A percentile compares a stretch with the other conserved stretches of the same genome.
phyloP scores from a whole-genome alignment of 2,888 invertebrate species.

The Crepidodera aurea region DNA sequence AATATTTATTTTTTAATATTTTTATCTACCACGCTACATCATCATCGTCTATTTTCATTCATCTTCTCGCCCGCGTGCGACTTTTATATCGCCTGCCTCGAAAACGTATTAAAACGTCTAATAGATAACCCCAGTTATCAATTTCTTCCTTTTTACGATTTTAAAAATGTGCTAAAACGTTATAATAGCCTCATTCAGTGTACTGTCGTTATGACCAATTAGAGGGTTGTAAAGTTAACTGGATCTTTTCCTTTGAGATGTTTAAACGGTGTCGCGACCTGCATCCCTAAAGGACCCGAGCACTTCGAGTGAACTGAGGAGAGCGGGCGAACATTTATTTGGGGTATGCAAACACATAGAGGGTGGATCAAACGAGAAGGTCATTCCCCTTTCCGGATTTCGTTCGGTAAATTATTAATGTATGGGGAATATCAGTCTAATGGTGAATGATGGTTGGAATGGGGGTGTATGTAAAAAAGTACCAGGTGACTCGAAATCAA shows the following conservation, averaged over 20 bases:
- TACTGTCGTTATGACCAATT: conserved; percentile 18
- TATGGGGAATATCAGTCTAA: conserved; percentile 11
- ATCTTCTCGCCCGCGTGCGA: no score
- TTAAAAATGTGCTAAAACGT: not conserved
- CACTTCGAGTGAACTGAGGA: conserved; percentile 27
- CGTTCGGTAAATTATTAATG: conserved; percentile 18
- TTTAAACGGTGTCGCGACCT: conserved; percentile 49
- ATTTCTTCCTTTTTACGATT: not conserved
- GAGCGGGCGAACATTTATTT: conserved; percentile 23
- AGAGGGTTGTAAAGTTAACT: conserved; percentile 22
- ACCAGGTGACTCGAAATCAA: no score
- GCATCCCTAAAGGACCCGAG: conserved; percentile 46
- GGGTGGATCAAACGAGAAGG: conserved; percentile 19
- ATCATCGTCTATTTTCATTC: no score
- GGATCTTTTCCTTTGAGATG: conserved; percentile 31
- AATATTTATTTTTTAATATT: no score
- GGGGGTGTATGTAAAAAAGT: no score
- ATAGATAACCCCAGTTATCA: no score
- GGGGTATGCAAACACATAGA: conserved; percentile 19
- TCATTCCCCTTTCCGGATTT: conserved; percentile 27
- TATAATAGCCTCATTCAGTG: not conserved
- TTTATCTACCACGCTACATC: no score
- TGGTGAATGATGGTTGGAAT: conserved; percentile 8
- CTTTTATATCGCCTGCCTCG: no score
- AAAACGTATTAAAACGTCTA: no score